Conservation (phyloP, 2,888 invertebrate species). For the Atherix ibis region DNA sequence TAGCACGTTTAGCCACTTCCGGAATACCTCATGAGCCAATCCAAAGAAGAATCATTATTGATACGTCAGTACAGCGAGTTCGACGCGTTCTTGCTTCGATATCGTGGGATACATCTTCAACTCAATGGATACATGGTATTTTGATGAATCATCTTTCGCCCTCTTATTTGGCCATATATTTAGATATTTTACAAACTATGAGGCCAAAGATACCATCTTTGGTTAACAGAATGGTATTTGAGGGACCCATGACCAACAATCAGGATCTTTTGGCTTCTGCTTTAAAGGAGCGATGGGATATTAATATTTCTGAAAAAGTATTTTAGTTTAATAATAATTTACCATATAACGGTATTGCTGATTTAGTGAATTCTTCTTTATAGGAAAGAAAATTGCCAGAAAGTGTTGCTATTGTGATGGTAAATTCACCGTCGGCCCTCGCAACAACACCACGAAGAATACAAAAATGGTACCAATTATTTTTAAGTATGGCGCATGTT, state of each 20-base stretch:
- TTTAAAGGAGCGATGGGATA: constrained; percentile 51
- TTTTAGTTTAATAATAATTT: constrained; percentile 12
- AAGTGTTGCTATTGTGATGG: constrained; percentile 47
- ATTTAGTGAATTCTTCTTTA: constrained; percentile 10
- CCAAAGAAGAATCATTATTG: constrained; percentile 48
- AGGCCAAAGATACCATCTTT: constrained; percentile 52
- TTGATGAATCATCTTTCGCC: constrained; percentile 50
- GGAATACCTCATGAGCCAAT: constrained; percentile 49
- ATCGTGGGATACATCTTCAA: constrained; percentile 55
- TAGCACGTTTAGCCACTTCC: constrained; percentile 45
- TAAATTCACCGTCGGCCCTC: constrained; percentile 39
- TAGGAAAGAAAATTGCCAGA: constrained; percentile 47
- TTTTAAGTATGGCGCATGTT: constrained; percentile 52
- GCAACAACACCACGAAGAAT: constrained; percentile 36
- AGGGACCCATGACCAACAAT: constrained; percentile 37
- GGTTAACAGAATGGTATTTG: constrained; percentile 55
- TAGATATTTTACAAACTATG: constrained; percentile 61
- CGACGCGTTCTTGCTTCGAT: constrained; percentile 51
- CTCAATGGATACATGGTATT: constrained; percentile 62
- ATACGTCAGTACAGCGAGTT: constrained; percentile 50
- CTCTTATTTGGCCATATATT: constrained; percentile 51
- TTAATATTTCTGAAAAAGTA: constrained; percentile 47
- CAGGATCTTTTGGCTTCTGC: constrained; percentile 49
- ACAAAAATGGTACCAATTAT: constrained; percentile 52
- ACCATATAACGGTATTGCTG: not conserved